phyloP scores from a whole-genome alignment of 2,113 vertebrate species.

The Neodon shergylaensis region DNA sequence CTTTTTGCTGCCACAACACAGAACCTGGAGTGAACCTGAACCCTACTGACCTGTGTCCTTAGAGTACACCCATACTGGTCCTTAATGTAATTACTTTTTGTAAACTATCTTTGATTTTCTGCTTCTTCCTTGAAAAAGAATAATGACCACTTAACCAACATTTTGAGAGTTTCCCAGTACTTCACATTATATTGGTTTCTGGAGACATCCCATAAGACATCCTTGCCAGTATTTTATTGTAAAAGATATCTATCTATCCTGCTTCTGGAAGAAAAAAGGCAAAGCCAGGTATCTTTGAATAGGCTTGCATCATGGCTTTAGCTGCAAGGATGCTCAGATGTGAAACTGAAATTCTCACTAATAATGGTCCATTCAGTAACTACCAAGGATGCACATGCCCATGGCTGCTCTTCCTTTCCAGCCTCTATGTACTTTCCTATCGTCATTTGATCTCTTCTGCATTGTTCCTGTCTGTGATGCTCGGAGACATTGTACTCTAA shows the following conservation, averaged over 20 bases:
- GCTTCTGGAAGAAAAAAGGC: background rate
- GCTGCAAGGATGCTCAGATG: background rate
- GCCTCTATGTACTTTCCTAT: background rate
- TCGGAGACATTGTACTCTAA: background rate
- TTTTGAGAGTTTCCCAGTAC: slow-evolving; percentile 1
- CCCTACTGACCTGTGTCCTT: too few species aligned
- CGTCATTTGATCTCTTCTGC: background rate
- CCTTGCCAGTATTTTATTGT: background rate
- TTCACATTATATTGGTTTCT: background rate
- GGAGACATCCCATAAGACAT: background rate
- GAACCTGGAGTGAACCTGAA: background rate
- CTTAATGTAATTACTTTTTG: background rate
- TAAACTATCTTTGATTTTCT: slow-evolving; percentile 24
- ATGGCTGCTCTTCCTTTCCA: background rate
- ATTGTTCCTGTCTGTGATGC: background rate
- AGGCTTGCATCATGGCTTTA: background rate
- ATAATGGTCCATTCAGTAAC: background rate
- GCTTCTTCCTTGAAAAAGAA: background rate
- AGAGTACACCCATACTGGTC: background rate
- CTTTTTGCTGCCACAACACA: background rate
- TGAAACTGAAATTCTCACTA: background rate
- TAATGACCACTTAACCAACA: background rate
- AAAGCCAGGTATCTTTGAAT: background rate
- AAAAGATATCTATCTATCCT: background rate
- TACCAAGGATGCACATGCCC: background rate